These are phyloP conservation scores for Meandrusa payeni DNA, from an alignment of 2,888 invertebrate genomes.

Conservation along the genomic window DNA sequence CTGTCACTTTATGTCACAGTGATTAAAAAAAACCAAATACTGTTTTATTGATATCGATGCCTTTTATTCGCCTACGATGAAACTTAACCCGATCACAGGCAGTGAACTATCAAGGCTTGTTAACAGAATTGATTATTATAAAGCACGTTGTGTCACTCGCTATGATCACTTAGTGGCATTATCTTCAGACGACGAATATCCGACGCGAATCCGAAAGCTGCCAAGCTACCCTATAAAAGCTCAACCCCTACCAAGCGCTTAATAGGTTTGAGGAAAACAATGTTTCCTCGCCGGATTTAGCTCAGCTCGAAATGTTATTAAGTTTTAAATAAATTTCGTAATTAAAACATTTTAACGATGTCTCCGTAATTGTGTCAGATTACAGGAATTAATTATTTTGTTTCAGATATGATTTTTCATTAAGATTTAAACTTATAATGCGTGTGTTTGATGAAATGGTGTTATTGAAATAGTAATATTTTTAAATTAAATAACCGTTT, in stretches of 20 bases:
- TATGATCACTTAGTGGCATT: conserved; percentile 2
- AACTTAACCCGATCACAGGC: too few relatives aligned
- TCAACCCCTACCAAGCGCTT: conserved; percentile 16
- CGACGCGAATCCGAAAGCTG: conserved; percentile 24
- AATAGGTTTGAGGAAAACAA: conserved; percentile 23
- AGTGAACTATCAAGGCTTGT: too few relatives aligned
- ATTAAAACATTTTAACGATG: conserved; percentile 9
- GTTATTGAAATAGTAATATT: too few relatives aligned
- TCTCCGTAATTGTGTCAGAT: neutral
- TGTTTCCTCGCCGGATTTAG: conserved; percentile 17
- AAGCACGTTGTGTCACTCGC: neutral
- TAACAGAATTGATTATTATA: conserved; percentile 13
- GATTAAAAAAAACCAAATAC: too few relatives aligned
- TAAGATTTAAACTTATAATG: too few relatives aligned
- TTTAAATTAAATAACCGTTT: too few relatives aligned
- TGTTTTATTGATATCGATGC: too few relatives aligned
- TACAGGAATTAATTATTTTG: neutral
- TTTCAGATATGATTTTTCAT: too few relatives aligned
- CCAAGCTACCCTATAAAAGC: conserved; percentile 20
- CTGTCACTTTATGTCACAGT: too few relatives aligned
- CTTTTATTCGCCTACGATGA: too few relatives aligned
- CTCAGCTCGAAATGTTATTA: conserved; percentile 17
- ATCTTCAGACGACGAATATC: conserved; percentile 21
- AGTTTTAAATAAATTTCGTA: conserved; percentile 11
- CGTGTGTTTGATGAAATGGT: too few relatives aligned